Evolutionary conservation across 2,888 invertebrate genomes (phyloP).

Genomic region (Aleiodes alternator): DNA sequence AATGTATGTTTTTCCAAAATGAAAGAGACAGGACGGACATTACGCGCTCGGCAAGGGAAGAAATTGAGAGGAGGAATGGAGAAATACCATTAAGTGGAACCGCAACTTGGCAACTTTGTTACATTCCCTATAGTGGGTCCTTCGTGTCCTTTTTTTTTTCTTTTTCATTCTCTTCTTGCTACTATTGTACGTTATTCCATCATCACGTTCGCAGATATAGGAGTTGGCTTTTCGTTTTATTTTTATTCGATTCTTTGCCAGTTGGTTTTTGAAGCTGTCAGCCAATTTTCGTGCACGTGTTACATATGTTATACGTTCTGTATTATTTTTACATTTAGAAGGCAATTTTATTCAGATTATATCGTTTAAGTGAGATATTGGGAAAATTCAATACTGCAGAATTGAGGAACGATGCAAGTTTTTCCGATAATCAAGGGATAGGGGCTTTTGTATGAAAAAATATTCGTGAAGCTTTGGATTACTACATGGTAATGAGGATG

Average conservation of each 20-base stretch:
- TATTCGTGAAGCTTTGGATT: too few relatives aligned
- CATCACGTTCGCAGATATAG: constrained; percentile 25
- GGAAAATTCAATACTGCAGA: neutral
- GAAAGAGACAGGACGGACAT: constrained; percentile 11
- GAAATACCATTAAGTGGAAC: constrained; percentile 56
- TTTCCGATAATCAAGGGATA: too few relatives aligned
- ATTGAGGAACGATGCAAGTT: too few relatives aligned
- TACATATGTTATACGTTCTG: too few relatives aligned
- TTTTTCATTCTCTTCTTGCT: neutral
- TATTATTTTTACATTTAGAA: too few relatives aligned
- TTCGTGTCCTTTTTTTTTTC: constrained; percentile 28
- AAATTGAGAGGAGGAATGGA: constrained; percentile 44
- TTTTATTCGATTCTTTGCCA: constrained; percentile 5
- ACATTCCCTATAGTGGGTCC: constrained; percentile 42
- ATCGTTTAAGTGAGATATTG: constrained; percentile 38
- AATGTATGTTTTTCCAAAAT: constrained; percentile 12
- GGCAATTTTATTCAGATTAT: too few relatives aligned
- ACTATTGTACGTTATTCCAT: constrained; percentile 32
- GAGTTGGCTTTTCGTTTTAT: constrained; percentile 40
- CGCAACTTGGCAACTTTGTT: constrained; percentile 56
- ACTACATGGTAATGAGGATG: too few relatives aligned
- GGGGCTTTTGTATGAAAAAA: too few relatives aligned
- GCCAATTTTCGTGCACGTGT: constrained; percentile 4
- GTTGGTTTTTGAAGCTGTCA: constrained; percentile 23
- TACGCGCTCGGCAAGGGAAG: constrained; percentile 15